A percentile compares a stretch with the other conserved stretches of the same genome.
Evolutionary conservation across 2,888 invertebrate species (phyloP).

Genomic region (Falcaria lacertinaria): DNA sequence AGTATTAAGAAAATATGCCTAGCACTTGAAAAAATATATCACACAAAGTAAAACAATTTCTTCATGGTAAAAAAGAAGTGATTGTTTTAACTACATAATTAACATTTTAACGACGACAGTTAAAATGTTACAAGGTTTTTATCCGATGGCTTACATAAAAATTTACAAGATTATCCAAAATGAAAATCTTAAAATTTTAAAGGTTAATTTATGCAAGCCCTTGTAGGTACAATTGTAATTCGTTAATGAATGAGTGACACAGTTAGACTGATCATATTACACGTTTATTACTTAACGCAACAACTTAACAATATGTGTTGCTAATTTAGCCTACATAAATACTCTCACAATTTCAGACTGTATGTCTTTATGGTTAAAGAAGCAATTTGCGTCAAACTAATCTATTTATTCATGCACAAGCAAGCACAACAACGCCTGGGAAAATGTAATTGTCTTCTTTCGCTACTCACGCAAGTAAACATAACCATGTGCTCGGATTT

Average conservation of each 20-base stretch:
- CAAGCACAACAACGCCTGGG: conserved; percentile 12
- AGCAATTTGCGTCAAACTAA: conserved; percentile 8
- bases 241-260: neutral
- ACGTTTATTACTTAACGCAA: neutral
- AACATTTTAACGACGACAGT: no score
- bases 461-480: conserved; percentile 36
- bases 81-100: no score
- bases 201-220: no score
- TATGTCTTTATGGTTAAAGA: neutral
- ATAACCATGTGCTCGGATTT: conserved; percentile 34
- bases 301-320: neutral
- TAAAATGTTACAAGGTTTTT: no score
- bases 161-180: no score
- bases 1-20: no score
- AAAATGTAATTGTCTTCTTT: conserved; percentile 36
- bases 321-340: neutral
- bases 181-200: no score
- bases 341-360: neutral
- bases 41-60: no score
- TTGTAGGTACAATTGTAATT: no score
- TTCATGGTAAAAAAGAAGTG: no score
- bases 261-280: neutral
- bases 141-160: no score
- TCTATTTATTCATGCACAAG: conserved; percentile 10
- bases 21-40: no score